Evolutionary conservation across 2,113 vertebrate species (phyloP), one percentile per base, ranked within the genome.

Genomic region (Apeltes quadracus): DNA sequence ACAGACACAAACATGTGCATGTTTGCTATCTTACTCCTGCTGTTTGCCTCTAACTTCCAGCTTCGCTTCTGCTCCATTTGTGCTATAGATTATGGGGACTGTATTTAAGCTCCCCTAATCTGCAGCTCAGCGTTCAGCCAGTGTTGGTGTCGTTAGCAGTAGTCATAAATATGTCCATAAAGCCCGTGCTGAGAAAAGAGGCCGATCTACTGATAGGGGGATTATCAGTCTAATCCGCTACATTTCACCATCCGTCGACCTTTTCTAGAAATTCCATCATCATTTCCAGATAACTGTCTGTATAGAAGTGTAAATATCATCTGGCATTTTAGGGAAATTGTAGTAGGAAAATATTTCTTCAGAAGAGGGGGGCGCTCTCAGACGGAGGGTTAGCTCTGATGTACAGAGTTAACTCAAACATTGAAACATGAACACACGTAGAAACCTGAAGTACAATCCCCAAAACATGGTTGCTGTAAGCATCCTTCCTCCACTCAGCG

Each of bases 81-180:
- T 71, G 62, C 76, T 76, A 68, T 54, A 78, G 79, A 77, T 89
- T 86, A 62, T 61, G 16, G 68, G 76, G 67, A 57, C 71, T 75
- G 66, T 64, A 68, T 69, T 79, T 81, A 85, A 87, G 61, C 56
- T 48, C 16, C 0, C 18, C 14, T 88, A 79, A 88, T 89, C 88
- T 81, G 57, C 72, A 63, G 82, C 72, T 86, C 68, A 72, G 78
- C 73, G 36, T 80, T 66, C 48, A 48, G 64, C 27, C 66, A 14
- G 65, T 57, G 56, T 75, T 75, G 51, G 61, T 59, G 72, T 25
- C 78, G 78, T 79, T 75, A 43, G 69, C 57, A 63, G 71, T 12
- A 5, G 62, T 79, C 75, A 81, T 76, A 82, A 76, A 84, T 73
- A 76, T 70, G 69, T 63, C 69, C 72, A 53, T 71, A 87, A 75